Base-by-base conservation (phyloP, 2,797 vertebrate species). In the Coluber constrictor region DNA sequence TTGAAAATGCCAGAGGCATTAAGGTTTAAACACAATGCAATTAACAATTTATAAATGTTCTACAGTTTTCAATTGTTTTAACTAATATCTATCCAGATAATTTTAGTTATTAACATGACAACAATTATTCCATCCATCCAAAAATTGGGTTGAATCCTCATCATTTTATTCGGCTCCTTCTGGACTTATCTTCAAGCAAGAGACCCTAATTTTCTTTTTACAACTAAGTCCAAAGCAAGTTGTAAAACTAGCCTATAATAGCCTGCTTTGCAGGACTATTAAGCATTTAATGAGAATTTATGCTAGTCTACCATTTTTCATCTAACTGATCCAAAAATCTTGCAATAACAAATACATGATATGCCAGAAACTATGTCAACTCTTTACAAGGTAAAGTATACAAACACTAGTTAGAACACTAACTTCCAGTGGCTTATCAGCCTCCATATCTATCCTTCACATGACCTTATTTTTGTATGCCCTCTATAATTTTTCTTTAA, bases 391-490 rank as follows among this genome's bases (percentile, higher is more conserved):
- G 54, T 0, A 0, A 16, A 89, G 37, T 16, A 32, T 25, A 66
- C n/a, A 43, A 16, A 37, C 37, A 37, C 37, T 37, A 37, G 37
- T 37, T 83, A 92, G 86, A 12, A 13, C 88, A 87, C 63, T 4
- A 2, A 79, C 90, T 61, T 61, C 60, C 59, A n/a, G 2, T 9
- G 27, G 5, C 0, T 47, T 37, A 47, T 93, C 60, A 95, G 20
- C 55, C 51, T 91, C 27, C 27, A 43, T 0, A 3, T 79, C 93
- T 88, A 87, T 94, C 37, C 55, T 92, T 93, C 60, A 27, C 92
- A 93, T 94, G 47, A 55, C 2, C 5, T 0, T 54, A 9, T 83
- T 54, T 29, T 83, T 88, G 57, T 55, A 12, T 70, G 93, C 51
- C 88, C 90, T 66, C 55, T 23, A 60, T 16, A 5, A 1, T 83